Evolutionary conservation across 2,797 vertebrate species (phyloP).

Genomic region (Microcaecilia unicolor): DNA sequence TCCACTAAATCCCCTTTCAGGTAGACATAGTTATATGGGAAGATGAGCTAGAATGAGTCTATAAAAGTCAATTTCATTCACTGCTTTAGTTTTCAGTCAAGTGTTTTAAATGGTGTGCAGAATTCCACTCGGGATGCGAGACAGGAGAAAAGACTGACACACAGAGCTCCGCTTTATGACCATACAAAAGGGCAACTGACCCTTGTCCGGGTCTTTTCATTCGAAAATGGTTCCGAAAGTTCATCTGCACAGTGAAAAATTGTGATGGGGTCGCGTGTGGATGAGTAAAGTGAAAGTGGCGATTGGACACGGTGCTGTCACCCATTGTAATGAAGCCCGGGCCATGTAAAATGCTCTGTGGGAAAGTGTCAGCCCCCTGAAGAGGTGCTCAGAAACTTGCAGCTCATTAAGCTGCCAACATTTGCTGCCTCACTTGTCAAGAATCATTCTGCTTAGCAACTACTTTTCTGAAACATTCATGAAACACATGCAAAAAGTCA

Average conservation of each 20-base stretch:
- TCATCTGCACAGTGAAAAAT: conserved; percentile 93
- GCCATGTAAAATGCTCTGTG: conserved; percentile 76
- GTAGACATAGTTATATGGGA: conserved; percentile 65
- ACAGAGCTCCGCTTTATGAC: conserved; percentile 69
- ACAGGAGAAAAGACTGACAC: conserved; percentile 75
- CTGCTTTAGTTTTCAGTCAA: conserved; percentile 88
- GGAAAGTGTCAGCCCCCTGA: conserved; percentile 91
- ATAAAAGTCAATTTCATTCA: conserved; percentile 97
- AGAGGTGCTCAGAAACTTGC: conserved; percentile 61
- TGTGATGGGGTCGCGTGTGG: conserved; percentile 91
- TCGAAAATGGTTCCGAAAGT: conserved; percentile 69
- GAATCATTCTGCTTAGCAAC: conserved; percentile 54
- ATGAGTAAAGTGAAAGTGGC: conserved; percentile 82
- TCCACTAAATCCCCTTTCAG: conserved; percentile 66
- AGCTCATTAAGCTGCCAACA: conserved; percentile 70
- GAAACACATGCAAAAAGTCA: conserved; percentile 25
- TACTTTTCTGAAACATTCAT: conserved; percentile 40
- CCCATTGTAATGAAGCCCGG: conserved; percentile 68
- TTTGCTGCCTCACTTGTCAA: conserved; percentile 72
- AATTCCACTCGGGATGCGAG: conserved; percentile 74
- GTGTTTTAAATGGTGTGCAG: conserved; percentile 74
- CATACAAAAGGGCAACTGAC: conserved; percentile 78
- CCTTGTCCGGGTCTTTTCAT: conserved; percentile 58
- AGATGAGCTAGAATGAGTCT: conserved; percentile 91
- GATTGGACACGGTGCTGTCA: conserved; percentile 84